Conservation (phyloP, 2,113 vertebrate species). For the Taxidea taxus region DNA sequence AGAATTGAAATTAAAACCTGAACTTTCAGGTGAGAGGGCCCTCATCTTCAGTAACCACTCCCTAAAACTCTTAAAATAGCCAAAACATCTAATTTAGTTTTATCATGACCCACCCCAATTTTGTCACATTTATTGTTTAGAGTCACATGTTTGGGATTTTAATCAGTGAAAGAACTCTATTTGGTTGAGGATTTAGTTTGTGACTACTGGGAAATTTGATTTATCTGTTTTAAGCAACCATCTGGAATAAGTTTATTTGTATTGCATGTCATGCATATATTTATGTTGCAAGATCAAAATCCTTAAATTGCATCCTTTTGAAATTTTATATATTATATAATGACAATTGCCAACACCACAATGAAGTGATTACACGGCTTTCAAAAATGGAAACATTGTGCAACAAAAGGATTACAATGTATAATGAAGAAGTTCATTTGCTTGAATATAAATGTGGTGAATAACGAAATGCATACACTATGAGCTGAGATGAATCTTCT, state of each 20-base stretch:
- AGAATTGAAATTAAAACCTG: not conserved
- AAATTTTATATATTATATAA: conserved; percentile 80
- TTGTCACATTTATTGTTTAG: conserved; percentile 73
- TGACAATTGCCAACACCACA: conserved; percentile 82
- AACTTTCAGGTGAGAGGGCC: not conserved
- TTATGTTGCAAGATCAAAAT: conserved; percentile 80
- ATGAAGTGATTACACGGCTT: conserved; percentile 82
- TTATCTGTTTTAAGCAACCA: conserved; percentile 81
- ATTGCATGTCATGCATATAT: conserved; percentile 81
- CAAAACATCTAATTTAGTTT: conserved; percentile 51
- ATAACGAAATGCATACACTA: conserved; percentile 75
- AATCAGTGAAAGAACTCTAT: conserved; percentile 73
- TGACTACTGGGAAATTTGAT: conserved; percentile 77
- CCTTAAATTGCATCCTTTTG: conserved; percentile 79
- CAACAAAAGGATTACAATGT: conserved; percentile 76
- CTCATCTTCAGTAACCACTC: not conserved
- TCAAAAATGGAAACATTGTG: conserved; percentile 81
- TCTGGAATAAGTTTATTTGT: conserved; percentile 84
- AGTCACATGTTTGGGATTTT: conserved; percentile 72
- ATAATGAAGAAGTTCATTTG: conserved; percentile 84
- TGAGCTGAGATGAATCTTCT: conserved; percentile 75
- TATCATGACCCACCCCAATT: conserved; percentile 36
- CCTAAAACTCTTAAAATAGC: conserved; percentile 43
- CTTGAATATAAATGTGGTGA: conserved; percentile 76
- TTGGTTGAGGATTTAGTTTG: conserved; percentile 77